A percentile compares a stretch with the other conserved stretches of the same genome.
Evolutionary conservation across 1,140 invertebrate genomes (phyloP).

Genomic region (Dendroctonus ponderosae): DNA sequence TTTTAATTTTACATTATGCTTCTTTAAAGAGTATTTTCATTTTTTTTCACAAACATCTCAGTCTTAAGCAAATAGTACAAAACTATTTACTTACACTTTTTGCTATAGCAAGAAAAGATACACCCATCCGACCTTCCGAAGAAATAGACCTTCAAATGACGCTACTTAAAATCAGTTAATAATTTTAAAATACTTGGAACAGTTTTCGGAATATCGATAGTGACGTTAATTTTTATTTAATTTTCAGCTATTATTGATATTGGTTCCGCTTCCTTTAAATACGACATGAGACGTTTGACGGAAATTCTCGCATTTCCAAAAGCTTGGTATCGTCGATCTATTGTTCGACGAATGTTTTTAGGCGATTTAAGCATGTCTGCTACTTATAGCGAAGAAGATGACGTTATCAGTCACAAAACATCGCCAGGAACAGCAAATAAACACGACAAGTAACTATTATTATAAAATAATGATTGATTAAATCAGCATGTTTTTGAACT

Average conservation of each 20-base stretch:
- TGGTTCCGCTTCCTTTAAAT: constrained; percentile 97
- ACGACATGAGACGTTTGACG: constrained; percentile 95
- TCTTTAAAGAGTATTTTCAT: no score
- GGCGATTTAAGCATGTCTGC: constrained; percentile 74
- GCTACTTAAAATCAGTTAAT: no score
- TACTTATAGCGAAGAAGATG: constrained; percentile 45
- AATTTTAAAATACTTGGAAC: no score
- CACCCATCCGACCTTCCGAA: no score
- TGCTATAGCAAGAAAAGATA: no score
- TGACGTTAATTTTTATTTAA: constrained; percentile 20
- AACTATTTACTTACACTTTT: no score
- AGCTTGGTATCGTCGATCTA: constrained; percentile 94
- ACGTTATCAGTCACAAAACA: constrained; percentile 32
- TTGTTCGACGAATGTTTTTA: constrained; percentile 88
- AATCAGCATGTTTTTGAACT: no score
- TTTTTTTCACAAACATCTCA: no score
- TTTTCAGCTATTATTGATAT: constrained; percentile 86
- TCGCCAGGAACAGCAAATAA: constrained; percentile 41
- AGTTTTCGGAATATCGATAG: background rate
- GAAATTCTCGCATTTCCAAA: constrained; percentile 98
- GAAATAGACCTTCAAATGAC: no score
- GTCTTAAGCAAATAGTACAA: no score
- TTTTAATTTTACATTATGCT: no score
- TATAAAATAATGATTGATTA: background rate
- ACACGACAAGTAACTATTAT: constrained; percentile 35